Percentiles rank a stretch among this genome's conserved stretches.
Conservation (phyloP, 2,888 invertebrate species). For the Prenolepis imparis region DNA sequence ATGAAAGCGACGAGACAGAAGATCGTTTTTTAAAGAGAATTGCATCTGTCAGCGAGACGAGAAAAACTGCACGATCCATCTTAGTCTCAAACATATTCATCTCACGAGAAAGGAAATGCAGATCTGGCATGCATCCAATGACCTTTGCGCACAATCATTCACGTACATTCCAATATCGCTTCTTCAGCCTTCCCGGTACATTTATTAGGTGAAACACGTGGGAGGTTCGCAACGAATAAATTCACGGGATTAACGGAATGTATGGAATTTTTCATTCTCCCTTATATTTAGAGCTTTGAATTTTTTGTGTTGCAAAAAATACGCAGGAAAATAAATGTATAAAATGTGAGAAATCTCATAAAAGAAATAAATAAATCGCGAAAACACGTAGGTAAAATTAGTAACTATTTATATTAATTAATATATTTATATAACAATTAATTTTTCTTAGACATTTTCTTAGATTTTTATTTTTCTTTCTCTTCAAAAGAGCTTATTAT, state of each 20-base stretch:
- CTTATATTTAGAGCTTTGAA: neutral
- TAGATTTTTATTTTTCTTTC: too few species aligned
- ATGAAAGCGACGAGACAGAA: conserved; percentile 43
- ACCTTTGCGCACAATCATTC: conserved; percentile 54
- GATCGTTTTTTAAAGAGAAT: conserved; percentile 75
- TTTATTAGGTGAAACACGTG: conserved; percentile 52
- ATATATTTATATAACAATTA: neutral
- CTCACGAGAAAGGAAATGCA: conserved; percentile 73
- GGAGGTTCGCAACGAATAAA: conserved; percentile 44
- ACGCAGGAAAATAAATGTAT: neutral
- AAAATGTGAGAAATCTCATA: neutral
- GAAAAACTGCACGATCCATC: conserved; percentile 72
- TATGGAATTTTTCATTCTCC: conserved; percentile 21
- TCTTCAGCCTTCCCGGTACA: conserved; percentile 42
- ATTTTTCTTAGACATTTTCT: neutral
- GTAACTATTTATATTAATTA: too few species aligned
- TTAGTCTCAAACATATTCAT: conserved; percentile 70
- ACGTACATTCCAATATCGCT: conserved; percentile 50
- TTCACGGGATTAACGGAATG: conserved; percentile 34
- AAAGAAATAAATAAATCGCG: neutral
- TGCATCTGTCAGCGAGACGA: conserved; percentile 73
- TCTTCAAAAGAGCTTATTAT: neutral
- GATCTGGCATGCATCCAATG: conserved; percentile 74
- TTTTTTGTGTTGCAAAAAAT: neutral
- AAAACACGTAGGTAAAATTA: too few species aligned